Evolutionary conservation across 2,797 vertebrate species (phyloP).

Genomic region (Acanthis flammea): DNA sequence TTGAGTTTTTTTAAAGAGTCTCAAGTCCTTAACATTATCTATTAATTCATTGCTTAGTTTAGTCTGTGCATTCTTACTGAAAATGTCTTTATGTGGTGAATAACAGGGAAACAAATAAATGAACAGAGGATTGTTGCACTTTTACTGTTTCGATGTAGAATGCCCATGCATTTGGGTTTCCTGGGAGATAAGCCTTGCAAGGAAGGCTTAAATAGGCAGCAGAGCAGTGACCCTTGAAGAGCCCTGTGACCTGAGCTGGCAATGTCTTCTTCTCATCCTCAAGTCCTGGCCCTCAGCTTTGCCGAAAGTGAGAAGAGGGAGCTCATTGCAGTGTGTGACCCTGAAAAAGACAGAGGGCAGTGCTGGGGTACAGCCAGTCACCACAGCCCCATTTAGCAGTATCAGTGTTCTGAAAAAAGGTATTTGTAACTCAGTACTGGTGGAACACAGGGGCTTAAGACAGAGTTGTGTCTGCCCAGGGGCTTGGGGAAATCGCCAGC

Average conservation of each 20-base stretch:
- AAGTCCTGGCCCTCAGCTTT: background rate
- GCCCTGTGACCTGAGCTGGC: rapidly evolving
- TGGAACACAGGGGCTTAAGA: background rate
- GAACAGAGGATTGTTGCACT: background rate
- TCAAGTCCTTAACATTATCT: background rate
- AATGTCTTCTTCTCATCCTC: background rate
- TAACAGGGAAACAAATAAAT: background rate
- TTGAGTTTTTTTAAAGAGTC: background rate
- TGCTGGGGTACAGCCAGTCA: background rate
- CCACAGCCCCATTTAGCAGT: no score
- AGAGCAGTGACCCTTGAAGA: background rate
- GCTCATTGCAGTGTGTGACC: background rate
- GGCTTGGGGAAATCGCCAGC: rapidly evolving
- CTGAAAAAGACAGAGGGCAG: background rate
- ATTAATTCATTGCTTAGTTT: background rate
- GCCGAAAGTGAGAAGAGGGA: background rate
- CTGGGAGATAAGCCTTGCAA: background rate
- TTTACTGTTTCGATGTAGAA: background rate
- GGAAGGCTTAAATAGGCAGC: background rate
- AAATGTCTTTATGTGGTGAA: background rate
- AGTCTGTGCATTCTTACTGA: background rate
- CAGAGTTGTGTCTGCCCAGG: background rate
- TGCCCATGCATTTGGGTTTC: background rate
- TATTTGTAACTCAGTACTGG: background rate
- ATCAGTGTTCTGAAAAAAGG: background rate